Evolutionary conservation across 2,797 vertebrate species (phyloP).

Genomic region (Odontamblyopus rebecca): DNA sequence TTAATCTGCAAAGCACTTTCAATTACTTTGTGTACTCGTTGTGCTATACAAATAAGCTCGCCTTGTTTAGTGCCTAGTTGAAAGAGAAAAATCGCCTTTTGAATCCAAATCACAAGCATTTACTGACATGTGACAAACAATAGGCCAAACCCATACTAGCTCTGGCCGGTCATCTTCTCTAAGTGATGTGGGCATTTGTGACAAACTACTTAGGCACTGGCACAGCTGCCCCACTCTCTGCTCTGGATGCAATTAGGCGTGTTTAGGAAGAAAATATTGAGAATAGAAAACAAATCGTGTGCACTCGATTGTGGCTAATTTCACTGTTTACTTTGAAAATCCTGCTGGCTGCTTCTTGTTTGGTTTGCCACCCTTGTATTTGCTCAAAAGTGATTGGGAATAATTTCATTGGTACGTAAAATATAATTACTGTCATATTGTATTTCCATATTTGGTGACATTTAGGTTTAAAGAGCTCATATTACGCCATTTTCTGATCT

Average conservation of each 20-base stretch:
- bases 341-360: constrained; percentile 41
- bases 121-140: neutral
- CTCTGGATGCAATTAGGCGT: constrained; percentile 68
- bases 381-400: constrained; percentile 37
- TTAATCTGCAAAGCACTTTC: too few species aligned
- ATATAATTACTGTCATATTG: constrained; percentile 69
- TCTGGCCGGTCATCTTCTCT: neutral
- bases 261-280: constrained; percentile 73
- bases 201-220: constrained; percentile 36
- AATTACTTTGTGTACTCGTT: too few species aligned
- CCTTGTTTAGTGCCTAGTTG: too few species aligned
- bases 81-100: neutral
- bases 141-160: neutral
- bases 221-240: constrained; percentile 29
- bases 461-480: neutral
- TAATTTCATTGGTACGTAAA: constrained; percentile 59
- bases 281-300: constrained; percentile 68
- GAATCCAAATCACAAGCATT: neutral
- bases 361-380: constrained; percentile 46
- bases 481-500: too few species aligned
- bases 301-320: constrained; percentile 63
- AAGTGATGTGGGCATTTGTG: constrained; percentile 38
- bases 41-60: too few species aligned
- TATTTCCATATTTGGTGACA: constrained; percentile 52
- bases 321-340: constrained; percentile 66